Evolutionary conservation across 1,140 invertebrate genomes (phyloP).

Genomic region (Eurosta solidaginis): DNA sequence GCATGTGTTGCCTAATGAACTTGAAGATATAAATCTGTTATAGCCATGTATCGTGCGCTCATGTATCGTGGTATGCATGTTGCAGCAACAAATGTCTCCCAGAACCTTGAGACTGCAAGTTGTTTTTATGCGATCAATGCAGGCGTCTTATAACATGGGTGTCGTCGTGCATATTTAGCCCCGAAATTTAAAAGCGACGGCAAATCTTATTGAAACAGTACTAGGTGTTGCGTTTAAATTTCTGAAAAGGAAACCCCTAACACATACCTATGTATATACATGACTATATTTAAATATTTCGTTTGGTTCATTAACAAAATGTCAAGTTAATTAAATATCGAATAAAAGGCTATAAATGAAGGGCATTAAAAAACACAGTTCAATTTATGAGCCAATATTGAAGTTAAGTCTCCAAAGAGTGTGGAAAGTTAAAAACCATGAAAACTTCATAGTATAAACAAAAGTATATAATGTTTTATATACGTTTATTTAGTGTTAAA

Average conservation of each 20-base stretch:
- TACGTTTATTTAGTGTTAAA: not conserved
- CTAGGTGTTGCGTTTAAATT: not conserved
- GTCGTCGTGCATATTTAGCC: not conserved
- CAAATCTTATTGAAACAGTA: not conserved
- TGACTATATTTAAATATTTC: not conserved
- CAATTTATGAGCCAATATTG: not conserved
- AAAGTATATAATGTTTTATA: not conserved
- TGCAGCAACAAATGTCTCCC: not conserved
- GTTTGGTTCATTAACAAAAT: conserved; percentile 12
- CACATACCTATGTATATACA: not conserved
- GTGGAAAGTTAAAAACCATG: not conserved
- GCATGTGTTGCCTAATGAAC: conserved; percentile 56
- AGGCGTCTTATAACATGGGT: too few species aligned
- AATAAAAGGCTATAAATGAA: not conserved
- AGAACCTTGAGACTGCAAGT: not conserved
- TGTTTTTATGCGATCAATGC: too few species aligned
- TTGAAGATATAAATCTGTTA: conserved; percentile 56
- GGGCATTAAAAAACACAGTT: not conserved
- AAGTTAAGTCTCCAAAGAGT: not conserved
- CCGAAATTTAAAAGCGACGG: not conserved
- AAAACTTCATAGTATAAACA: not conserved
- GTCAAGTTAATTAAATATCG: not conserved
- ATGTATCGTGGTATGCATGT: not conserved
- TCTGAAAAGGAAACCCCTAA: not conserved
- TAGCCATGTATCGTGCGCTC: not conserved